Evolutionary conservation across 2,888 invertebrate genomes (phyloP), one percentile per base, ranked within the genome.

Genomic region (Epistrophe grossulariae): DNA sequence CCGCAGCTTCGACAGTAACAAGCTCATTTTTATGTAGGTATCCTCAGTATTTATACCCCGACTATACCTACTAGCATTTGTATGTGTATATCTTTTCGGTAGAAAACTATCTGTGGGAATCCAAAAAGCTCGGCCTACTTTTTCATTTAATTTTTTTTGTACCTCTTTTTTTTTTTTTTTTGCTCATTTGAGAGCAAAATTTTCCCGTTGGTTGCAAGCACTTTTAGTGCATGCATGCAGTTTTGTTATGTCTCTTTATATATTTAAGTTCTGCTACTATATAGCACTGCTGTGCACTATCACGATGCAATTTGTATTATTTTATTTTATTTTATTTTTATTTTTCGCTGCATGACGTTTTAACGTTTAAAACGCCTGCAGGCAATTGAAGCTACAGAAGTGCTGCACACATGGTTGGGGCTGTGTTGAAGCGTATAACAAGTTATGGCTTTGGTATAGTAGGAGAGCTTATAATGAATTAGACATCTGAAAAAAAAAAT

Each of bases 111-210:
- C 83, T 79, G 76, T 87, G 87, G 79, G 83, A 83, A 87, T 76
- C 55, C 76, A 45, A 87, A 87, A 87, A 87, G 87, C 87, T 87
- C 87, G 87, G 87, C 87, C 87, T 87, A 87, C 66, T 79, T 87
- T 64, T 80, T 52, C 62, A 28, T 70, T 70, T 40, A 52, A n/a
- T 52, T 70, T 70, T 62, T 62, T 60, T 40, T 79, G 40, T 79
- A 64, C 48, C 17, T 48, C 17, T 17, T 17, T 17, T 4, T 4
- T 43, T 43, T 40, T 48, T 73, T 72, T 11, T 40, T 66, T 19
- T 82, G 48, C 50, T 70, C 50, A 64, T 82, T 82, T 78, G 43
- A 78, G 81, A 81, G 73, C 62, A 85, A 64, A 60, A 71, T 78
- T 72, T 81, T 81, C 40, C 74, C 60, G 68, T 85, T 85, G 52